Conservation (phyloP, 1,140 invertebrate species). For the Psix sp. region DNA sequence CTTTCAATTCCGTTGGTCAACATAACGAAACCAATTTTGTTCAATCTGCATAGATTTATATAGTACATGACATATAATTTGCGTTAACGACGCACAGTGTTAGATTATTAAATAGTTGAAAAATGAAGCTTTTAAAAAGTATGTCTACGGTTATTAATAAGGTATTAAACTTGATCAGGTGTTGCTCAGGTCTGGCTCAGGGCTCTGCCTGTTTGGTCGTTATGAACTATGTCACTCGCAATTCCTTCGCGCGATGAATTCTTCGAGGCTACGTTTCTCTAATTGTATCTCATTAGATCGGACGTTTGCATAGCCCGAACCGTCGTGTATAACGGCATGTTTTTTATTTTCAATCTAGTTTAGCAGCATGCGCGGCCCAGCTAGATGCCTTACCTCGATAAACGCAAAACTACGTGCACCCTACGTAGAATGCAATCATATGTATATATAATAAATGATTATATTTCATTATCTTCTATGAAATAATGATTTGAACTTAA, state of each 20-base stretch:
- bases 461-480: too few species aligned
- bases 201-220: slow-evolving; percentile 14
- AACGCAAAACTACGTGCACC: slow-evolving; percentile 19
- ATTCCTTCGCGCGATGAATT: slow-evolving; percentile 26
- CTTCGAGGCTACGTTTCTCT: slow-evolving; percentile 51
- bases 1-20: too few species aligned
- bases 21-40: too few species aligned
- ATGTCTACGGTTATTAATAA: too few species aligned
- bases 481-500: too few species aligned
- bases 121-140: too few species aligned
- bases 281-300: slow-evolving; percentile 67
- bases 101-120: too few species aligned
- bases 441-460: too few species aligned
- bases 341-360: slow-evolving; percentile 45
- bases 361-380: slow-evolving; percentile 8
- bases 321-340: slow-evolving; percentile 46
- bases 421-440: too few species aligned
- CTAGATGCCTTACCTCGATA: slow-evolving; percentile 28
- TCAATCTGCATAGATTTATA: too few species aligned
- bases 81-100: too few species aligned
- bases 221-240: slow-evolving; percentile 39
- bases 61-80: too few species aligned
- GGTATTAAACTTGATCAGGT: slow-evolving; percentile 6
- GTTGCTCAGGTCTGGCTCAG: slow-evolving; percentile 2
- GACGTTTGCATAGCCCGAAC: slow-evolving; percentile 46